phyloP scores from a whole-genome alignment of 2,888 invertebrate genomes.

The Pachliopta kotzebuea region DNA sequence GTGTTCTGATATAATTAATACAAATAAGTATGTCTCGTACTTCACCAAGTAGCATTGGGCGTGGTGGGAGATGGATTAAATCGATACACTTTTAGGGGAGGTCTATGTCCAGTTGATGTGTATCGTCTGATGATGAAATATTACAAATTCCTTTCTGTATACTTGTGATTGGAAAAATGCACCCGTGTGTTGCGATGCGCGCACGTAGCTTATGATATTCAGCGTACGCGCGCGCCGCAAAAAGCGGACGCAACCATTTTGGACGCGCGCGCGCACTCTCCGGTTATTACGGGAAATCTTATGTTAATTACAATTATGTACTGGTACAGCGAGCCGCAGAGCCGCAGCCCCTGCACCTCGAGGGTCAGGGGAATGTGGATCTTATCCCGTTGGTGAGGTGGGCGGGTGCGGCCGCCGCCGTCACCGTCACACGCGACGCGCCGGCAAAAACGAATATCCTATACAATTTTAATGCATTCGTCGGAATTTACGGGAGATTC shows the following conservation, averaged over 20 bases:
- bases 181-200: constrained; percentile 47
- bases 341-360: constrained; percentile 6
- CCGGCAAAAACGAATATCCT: constrained; percentile 59
- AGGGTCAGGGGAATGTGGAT: constrained; percentile 11
- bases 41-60: no score
- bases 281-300: constrained; percentile 74
- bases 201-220: constrained; percentile 71
- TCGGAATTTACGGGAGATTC: constrained; percentile 72
- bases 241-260: constrained; percentile 66
- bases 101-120: no score
- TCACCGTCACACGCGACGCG: constrained; percentile 53
- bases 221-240: constrained; percentile 64
- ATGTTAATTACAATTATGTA: constrained; percentile 68
- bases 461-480: constrained; percentile 75
- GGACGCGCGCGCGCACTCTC: constrained; percentile 58
- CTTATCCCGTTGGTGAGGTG: neutral
- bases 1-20: no score
- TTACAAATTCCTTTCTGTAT: constrained; percentile 32
- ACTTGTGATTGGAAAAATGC: constrained; percentile 53
- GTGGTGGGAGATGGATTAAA: no score
- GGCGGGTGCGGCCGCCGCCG: constrained; percentile 26
- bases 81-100: no score
- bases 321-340: constrained; percentile 30
- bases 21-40: no score
- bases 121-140: constrained; percentile 12